phyloP scores from a whole-genome alignment of 2,797 vertebrate species.

The Heteromormyrus szaboi region DNA sequence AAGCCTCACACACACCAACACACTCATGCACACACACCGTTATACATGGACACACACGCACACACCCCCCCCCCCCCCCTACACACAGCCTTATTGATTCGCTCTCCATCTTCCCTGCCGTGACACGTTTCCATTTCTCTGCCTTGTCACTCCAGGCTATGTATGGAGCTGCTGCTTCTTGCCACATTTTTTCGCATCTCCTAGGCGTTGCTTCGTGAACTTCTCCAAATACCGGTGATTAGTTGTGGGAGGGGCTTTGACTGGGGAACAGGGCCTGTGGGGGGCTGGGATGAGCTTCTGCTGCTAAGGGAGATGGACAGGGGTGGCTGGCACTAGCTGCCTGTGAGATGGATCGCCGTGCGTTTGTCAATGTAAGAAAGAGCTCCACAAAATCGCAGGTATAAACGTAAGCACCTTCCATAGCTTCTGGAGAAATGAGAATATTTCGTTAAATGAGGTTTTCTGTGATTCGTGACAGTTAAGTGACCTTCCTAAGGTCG shows the following conservation, averaged over 20 bases:
- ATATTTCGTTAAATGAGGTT: background rate
- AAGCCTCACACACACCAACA: background rate
- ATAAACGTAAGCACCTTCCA: background rate
- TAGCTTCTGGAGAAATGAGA: background rate
- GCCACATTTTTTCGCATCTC: background rate
- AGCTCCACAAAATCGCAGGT: background rate
- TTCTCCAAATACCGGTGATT: background rate
- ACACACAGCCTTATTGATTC: conserved; percentile 47
- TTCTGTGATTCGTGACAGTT: background rate
- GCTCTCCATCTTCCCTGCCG: background rate
- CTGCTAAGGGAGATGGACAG: background rate
- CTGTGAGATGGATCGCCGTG: background rate
- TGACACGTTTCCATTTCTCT: conserved; percentile 36
- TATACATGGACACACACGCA: conserved; percentile 18
- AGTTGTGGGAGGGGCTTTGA: background rate
- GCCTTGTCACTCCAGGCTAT: conserved; percentile 36
- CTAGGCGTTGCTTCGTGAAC: background rate
- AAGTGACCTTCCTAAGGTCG: background rate
- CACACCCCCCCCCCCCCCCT: background rate
- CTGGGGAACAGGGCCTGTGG: background rate
- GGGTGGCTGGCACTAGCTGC: background rate
- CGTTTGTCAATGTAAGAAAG: background rate
- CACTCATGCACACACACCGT: background rate
- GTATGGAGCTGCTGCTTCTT: conserved; percentile 15
- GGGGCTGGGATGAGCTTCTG: background rate